Percentiles rank a stretch among this genome's conserved stretches.
Conservation (phyloP, 2,888 invertebrate species). For the Stictocephala bisonia region DNA sequence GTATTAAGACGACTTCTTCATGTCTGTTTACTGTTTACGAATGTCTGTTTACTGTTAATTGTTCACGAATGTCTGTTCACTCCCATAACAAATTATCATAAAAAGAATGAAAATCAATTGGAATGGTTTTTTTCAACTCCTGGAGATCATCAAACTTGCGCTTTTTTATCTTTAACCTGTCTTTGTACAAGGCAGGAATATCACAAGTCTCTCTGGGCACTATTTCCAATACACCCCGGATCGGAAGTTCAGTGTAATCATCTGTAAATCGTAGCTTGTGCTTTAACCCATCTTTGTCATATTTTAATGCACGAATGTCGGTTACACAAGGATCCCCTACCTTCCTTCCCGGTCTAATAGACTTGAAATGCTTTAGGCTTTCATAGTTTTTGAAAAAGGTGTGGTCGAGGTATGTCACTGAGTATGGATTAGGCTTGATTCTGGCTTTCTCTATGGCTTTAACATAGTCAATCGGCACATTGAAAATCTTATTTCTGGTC, state of each 20-base stretch:
- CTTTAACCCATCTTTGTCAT: neutral
- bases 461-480: neutral
- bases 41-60: too few species aligned
- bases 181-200: neutral
- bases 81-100: neutral
- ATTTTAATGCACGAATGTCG: neutral
- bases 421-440: neutral
- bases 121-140: neutral
- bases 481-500: too few species aligned
- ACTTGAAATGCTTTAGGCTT: neutral
- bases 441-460: neutral
- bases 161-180: neutral
- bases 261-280: neutral
- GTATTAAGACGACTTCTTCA: too few species aligned
- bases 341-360: neutral
- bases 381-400: slow-evolving; percentile 8
- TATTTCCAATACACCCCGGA: neutral
- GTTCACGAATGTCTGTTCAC: neutral
- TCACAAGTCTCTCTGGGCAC: neutral
- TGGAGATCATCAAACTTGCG: neutral
- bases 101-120: neutral
- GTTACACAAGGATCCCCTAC: slow-evolving; percentile 14
- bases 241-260: neutral
- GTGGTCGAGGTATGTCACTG: neutral
- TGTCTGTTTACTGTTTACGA: too few species aligned